Conservation (phyloP, 1,140 invertebrate species). For the Eupristina koningsbergeri region DNA sequence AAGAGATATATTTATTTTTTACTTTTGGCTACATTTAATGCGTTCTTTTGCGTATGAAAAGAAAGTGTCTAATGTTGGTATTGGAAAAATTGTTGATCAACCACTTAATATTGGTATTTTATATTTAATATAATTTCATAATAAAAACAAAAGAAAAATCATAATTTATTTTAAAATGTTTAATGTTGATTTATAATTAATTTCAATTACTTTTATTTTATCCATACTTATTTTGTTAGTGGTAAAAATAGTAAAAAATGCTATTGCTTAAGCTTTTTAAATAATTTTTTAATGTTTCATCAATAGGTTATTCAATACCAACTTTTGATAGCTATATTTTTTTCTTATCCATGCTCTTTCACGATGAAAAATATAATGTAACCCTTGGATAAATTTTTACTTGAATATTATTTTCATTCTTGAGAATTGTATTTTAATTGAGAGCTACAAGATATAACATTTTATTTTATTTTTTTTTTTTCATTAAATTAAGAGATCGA, state of each 20-base stretch:
- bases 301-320: conserved; percentile 33
- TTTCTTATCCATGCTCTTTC: background rate
- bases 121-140: conserved; percentile 4
- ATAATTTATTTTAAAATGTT: background rate
- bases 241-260: conserved; percentile 3
- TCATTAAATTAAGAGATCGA: conserved; percentile 22
- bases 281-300: conserved; percentile 27
- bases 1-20: conserved; percentile 43
- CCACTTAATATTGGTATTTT: background rate
- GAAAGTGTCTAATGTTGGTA: conserved; percentile 5
- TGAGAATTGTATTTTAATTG: background rate
- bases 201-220: background rate
- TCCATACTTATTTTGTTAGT: background rate
- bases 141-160: background rate
- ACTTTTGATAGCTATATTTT: conserved; percentile 17
- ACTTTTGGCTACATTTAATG: conserved; percentile 36
- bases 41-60: conserved; percentile 12
- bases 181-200: background rate
- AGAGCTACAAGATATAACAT: background rate
- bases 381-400: background rate
- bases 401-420: conserved; percentile 6
- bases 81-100: conserved; percentile 16
- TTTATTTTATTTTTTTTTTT: conserved; percentile 4
- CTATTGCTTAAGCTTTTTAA: background rate
- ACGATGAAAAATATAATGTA: background rate